Evolutionary conservation across 2,113 vertebrate genomes (phyloP), one percentile per base, ranked within the genome.

Genomic region (Harpagus bidentatus): DNA sequence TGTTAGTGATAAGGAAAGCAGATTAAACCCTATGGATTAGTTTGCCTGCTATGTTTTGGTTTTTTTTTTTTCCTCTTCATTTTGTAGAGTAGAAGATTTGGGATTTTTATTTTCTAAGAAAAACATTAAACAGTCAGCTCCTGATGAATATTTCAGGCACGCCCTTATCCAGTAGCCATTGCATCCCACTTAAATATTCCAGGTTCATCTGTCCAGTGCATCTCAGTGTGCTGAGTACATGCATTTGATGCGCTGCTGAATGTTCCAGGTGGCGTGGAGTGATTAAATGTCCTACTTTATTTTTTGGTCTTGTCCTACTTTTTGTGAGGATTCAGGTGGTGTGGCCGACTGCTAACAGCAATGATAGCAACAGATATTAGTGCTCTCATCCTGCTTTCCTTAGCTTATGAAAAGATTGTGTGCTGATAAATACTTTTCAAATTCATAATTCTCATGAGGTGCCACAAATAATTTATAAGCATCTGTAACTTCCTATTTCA

Each of bases 401-500:
- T 84, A 52, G 40, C 28, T 86, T 76, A 32, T 66, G 48, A 69
- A 82, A 87, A 88, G 40, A 52, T 11, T 50, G 36, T 72, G 25
- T 61, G 43, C 47, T 89, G 73, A 61, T 92, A 91, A 88, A 83
- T 74, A 63, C 43, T 89, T 95, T 82, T 76, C 31, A 80, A 82
- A 95, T 95, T 72, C 42, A 8, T 87, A 69, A 95, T 85, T 80
- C 78, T 85, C 70, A 58, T 77, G 81, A 85, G 53, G 52, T 69
- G 22, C 45, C 66, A 93, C 78, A 87, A 93, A 85, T 91, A 92
- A 95, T 95, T 91, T 91, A 70, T 48, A 77, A 72, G 71, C 53
- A 42, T 65, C 76, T 92, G 32, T 65, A 92, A 43, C 40, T 76
- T 87, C 38, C 26, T 85, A 26, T 79, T 95, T 95, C 17, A 3